Evolutionary conservation across 2,888 invertebrate species (phyloP).

Genomic region (Meghimatium bilineatum): DNA sequence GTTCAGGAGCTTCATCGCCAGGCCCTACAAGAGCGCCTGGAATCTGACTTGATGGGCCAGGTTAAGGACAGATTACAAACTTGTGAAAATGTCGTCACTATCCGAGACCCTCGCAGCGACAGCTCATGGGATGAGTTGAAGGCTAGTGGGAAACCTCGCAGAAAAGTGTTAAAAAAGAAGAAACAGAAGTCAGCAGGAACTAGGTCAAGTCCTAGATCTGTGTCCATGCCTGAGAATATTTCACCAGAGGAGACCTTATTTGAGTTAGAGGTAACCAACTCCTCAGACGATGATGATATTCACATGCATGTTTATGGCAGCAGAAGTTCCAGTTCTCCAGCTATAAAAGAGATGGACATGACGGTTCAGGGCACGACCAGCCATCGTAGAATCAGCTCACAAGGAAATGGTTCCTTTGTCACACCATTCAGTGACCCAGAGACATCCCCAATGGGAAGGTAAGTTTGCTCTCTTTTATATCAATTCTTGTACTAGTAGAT

Average conservation of each 20-base stretch:
- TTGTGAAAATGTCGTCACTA: conserved; percentile 28
- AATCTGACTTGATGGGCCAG: neutral
- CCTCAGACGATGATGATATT: conserved; percentile 69
- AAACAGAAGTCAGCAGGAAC: conserved; percentile 48
- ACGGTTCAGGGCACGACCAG: conserved; percentile 44
- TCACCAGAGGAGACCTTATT: conserved; percentile 67
- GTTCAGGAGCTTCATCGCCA: conserved; percentile 62
- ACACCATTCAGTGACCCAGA: conserved; percentile 97
- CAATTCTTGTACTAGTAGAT: too few relatives aligned
- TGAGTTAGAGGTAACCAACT: conserved; percentile 66
- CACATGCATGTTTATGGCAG: conserved; percentile 55
- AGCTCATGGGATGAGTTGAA: conserved; percentile 51
- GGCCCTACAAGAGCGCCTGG: conserved; percentile 1
- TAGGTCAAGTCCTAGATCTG: conserved; percentile 50
- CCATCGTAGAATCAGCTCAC: conserved; percentile 57
- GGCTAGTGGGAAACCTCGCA: conserved; percentile 50
- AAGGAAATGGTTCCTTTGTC: conserved; percentile 71
- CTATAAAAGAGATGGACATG: conserved; percentile 39
- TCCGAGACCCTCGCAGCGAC: conserved; percentile 52
- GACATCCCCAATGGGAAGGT: conserved; percentile 84
- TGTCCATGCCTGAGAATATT: conserved; percentile 52
- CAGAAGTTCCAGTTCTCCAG: conserved; percentile 53
- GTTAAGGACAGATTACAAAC: neutral
- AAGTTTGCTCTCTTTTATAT: neutral
- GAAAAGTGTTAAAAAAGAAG: conserved; percentile 58